A percentile compares a stretch with the other conserved stretches of the same genome.
Conservation (phyloP, 2,113 vertebrate species). For the Herpetotheres cachinnans region DNA sequence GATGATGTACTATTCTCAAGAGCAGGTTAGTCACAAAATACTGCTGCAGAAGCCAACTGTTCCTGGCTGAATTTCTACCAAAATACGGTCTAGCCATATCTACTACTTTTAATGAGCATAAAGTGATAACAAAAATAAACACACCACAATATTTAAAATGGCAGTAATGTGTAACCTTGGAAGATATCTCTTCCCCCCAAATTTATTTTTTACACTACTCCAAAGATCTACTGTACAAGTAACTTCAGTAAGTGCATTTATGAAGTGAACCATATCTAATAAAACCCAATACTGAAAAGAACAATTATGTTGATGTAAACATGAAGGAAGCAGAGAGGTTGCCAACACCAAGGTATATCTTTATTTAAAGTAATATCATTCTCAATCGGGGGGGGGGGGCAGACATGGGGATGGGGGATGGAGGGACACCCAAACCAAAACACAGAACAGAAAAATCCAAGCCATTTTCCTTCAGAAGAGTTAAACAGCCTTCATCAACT, state of each 20-base stretch:
- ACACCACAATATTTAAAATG: background rate
- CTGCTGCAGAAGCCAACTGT: background rate
- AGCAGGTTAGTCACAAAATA: background rate
- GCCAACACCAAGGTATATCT: background rate
- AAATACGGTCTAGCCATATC: background rate
- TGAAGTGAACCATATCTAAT: background rate
- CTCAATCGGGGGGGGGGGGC: background rate
- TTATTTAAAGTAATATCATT: background rate
- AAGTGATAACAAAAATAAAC: background rate
- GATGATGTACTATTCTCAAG: background rate
- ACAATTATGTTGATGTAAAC: background rate
- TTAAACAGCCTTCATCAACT: background rate
- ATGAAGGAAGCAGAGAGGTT: background rate
- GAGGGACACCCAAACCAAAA: background rate
- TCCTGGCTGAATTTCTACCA: background rate
- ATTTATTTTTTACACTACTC: background rate
- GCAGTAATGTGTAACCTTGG: background rate
- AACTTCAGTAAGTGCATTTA: background rate
- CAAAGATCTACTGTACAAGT: background rate
- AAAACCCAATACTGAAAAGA: background rate
- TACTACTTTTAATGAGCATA: background rate
- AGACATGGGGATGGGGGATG: too few relatives aligned
- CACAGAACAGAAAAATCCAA: background rate
- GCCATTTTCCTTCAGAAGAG: background rate
- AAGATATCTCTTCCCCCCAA: background rate